Evolutionary conservation across 2,113 vertebrate species (phyloP).

Genomic region (Ibidorhyncha struthersii): DNA sequence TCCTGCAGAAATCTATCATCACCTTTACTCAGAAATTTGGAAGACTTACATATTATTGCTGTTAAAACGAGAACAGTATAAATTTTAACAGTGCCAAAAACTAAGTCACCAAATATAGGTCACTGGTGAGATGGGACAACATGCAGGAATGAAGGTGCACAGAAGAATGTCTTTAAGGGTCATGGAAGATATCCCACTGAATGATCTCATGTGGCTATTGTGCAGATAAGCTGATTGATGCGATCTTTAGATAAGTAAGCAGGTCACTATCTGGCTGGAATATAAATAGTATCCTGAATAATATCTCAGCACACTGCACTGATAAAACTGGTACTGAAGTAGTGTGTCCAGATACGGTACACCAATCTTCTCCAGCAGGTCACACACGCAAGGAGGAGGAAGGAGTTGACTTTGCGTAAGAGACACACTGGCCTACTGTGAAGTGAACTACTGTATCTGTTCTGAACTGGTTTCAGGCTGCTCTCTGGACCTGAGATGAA

Average conservation of each 20-base stretch:
- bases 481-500: neutral
- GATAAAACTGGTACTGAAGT: neutral
- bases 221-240: neutral
- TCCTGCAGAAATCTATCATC: neutral
- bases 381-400: neutral
- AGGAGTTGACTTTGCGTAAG: neutral
- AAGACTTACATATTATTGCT: neutral
- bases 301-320: neutral
- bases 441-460: neutral
- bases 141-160: neutral
- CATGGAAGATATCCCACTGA: neutral
- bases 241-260: neutral
- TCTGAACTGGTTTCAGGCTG: neutral
- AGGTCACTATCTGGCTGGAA: neutral
- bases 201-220: neutral
- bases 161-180: neutral
- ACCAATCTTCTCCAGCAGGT: neutral
- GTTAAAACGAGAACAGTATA: neutral
- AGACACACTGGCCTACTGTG: neutral
- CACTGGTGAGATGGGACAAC: neutral
- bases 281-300: neutral
- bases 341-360: neutral
- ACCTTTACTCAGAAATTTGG: neutral
- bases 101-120: neutral
- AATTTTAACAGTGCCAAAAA: neutral